These are phyloP conservation scores for Lepidocolaptes lacrymiger DNA, from an alignment of 2,797 vertebrate species.

Conservation along the genomic window DNA sequence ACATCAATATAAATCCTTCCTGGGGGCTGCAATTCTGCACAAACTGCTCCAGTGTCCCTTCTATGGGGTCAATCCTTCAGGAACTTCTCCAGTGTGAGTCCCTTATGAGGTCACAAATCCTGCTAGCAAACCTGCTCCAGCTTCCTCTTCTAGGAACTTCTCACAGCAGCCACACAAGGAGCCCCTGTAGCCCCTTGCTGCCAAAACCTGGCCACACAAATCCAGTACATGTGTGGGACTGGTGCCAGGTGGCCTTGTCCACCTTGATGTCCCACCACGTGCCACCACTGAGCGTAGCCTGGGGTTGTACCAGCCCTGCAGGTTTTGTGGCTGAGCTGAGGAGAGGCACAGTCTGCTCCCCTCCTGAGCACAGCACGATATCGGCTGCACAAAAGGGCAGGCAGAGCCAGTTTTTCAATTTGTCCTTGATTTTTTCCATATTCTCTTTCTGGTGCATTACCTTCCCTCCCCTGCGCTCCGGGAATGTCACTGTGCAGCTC, in stretches of 20 bases:
- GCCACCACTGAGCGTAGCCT: rapidly evolving
- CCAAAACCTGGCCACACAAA: background rate
- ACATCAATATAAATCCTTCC: background rate
- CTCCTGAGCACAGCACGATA: rapidly evolving
- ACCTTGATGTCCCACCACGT: rapidly evolving
- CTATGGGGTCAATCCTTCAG: background rate
- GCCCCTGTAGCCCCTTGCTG: rapidly evolving
- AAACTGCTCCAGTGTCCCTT: background rate
- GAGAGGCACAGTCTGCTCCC: background rate
- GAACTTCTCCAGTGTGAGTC: background rate
- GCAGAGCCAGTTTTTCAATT: background rate
- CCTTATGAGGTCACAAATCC: background rate
- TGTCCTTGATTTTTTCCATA: slow-evolving; percentile 24
- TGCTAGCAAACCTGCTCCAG: background rate
- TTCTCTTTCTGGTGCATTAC: background rate
- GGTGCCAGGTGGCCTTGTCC: background rate
- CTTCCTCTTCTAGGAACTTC: background rate
- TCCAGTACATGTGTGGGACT: rapidly evolving
- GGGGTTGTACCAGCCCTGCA: rapidly evolving
- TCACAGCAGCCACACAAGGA: background rate
- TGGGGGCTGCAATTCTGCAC: background rate
- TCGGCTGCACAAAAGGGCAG: background rate
- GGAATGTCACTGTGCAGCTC: background rate
- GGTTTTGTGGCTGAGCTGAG: background rate
- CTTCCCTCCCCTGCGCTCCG: background rate